A percentile compares a stretch with the other conserved stretches of the same genome.
These are phyloP conservation scores for Pempheris klunzingeri DNA, from an alignment of 2,797 vertebrate genomes.

Conservation along the genomic window DNA sequence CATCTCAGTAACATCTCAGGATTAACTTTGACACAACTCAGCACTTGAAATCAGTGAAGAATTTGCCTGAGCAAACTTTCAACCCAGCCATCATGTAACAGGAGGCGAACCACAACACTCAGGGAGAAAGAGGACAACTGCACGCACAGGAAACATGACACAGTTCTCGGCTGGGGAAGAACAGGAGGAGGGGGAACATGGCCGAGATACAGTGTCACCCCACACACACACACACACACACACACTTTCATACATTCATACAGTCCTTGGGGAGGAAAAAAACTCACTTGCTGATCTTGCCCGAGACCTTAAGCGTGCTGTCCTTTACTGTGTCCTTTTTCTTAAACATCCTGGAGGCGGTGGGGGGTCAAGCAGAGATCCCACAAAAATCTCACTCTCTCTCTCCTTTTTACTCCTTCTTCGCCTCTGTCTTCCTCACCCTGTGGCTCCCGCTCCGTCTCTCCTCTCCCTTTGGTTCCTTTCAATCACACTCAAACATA, in stretches of 20 bases:
- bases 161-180: slow-evolving; percentile 42
- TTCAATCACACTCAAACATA: slow-evolving; percentile 47
- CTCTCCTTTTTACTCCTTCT: slow-evolving; percentile 53
- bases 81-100: background rate
- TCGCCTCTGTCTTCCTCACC: slow-evolving; percentile 45
- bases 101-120: background rate
- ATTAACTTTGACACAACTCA: slow-evolving; percentile 4
- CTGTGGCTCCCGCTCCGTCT: slow-evolving; percentile 53
- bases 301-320: slow-evolving; percentile 65
- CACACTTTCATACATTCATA: slow-evolving; percentile 7
- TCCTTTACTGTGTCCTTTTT: slow-evolving; percentile 76
- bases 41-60: slow-evolving; percentile 9
- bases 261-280: slow-evolving; percentile 1
- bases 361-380: slow-evolving; percentile 55
- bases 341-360: slow-evolving; percentile 81
- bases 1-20: background rate
- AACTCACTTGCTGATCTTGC: slow-evolving; percentile 84
- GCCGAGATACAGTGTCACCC: slow-evolving; percentile 53
- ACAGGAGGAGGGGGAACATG: slow-evolving; percentile 46
- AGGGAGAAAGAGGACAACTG: slow-evolving; percentile 53
- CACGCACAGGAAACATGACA: slow-evolving; percentile 70
- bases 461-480: slow-evolving; percentile 50
- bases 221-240: slow-evolving; percentile 23
- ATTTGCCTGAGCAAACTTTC: background rate
- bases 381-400: slow-evolving; percentile 44